These are phyloP conservation scores for Drosophila lacteicornis DNA, from an alignment of 1,140 invertebrate species.

Conservation along the genomic window DNA sequence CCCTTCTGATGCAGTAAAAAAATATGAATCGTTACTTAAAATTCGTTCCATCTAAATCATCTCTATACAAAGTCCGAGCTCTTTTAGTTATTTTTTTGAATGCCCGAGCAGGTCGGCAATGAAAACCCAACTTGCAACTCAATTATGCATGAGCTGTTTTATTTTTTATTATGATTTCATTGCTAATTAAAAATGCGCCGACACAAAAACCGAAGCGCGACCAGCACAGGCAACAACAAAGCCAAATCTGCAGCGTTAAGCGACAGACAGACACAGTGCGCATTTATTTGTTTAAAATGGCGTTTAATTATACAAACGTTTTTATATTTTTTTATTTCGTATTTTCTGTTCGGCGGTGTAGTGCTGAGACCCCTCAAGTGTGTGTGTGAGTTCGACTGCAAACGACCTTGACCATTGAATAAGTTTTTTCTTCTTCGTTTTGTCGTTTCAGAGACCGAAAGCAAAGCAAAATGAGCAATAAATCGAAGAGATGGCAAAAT, in stretches of 20 bases:
- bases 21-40: conserved; percentile 23
- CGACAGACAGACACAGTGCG: conserved; percentile 48
- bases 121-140: conserved; percentile 63
- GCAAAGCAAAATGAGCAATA: conserved; percentile 78
- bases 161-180: conserved; percentile 74
- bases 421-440: conserved; percentile 43
- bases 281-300: conserved; percentile 78
- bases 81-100: conserved; percentile 19
- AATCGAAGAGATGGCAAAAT: conserved; percentile 72
- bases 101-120: conserved; percentile 53
- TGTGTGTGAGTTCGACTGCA: conserved; percentile 69
- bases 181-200: conserved; percentile 77
- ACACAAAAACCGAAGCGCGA: conserved; percentile 44
- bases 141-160: conserved; percentile 70
- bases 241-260: conserved; percentile 33
- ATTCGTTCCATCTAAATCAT: conserved; percentile 20
- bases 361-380: conserved; percentile 32
- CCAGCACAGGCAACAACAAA: conserved; percentile 21
- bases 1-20: background rate
- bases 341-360: conserved; percentile 32
- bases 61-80: conserved; percentile 6
- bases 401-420: conserved; percentile 82
- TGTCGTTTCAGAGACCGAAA: conserved; percentile 56
- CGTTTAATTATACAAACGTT: conserved; percentile 80
- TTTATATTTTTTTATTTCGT: conserved; percentile 29